Conservation (phyloP, 2,113 vertebrate genomes). For the Donacobius atricapilla region DNA sequence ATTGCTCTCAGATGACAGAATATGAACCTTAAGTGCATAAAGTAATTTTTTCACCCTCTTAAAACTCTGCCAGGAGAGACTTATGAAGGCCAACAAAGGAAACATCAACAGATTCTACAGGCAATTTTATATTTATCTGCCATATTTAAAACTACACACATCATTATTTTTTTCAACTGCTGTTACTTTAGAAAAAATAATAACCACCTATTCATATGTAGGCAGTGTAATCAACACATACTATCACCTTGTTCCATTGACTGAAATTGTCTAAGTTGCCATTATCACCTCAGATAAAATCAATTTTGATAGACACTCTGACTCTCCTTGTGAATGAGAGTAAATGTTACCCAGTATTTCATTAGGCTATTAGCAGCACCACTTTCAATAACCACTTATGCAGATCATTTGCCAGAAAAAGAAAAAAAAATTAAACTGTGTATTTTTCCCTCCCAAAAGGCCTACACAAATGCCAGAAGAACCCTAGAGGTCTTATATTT, state of each 20-base stretch:
- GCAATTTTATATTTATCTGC: not conserved
- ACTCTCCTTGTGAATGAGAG: not conserved
- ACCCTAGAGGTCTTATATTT: not conserved
- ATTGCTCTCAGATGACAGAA: not conserved
- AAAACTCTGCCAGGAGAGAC: not conserved
- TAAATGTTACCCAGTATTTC: not conserved
- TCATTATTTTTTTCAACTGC: not conserved
- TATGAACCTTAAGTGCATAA: not conserved
- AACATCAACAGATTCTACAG: not conserved
- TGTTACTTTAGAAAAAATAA: not conserved
- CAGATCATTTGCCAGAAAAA: not conserved
- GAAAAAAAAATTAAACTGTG: not conserved
- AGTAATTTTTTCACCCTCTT: not conserved
- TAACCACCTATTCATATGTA: not conserved
- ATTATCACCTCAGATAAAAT: not conserved
- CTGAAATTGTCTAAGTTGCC: not conserved
- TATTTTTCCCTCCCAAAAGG: not conserved
- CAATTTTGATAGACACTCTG: not conserved
- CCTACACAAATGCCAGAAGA: not conserved
- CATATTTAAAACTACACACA: not conserved
- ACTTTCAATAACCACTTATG: not conserved
- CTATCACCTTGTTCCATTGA: not conserved
- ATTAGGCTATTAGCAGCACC: not conserved
- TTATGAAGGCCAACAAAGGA: not conserved
- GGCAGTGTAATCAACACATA: not conserved